Base-by-base conservation (phyloP, 2,888 invertebrate species). In the Bembecia ichneumoniformis region DNA sequence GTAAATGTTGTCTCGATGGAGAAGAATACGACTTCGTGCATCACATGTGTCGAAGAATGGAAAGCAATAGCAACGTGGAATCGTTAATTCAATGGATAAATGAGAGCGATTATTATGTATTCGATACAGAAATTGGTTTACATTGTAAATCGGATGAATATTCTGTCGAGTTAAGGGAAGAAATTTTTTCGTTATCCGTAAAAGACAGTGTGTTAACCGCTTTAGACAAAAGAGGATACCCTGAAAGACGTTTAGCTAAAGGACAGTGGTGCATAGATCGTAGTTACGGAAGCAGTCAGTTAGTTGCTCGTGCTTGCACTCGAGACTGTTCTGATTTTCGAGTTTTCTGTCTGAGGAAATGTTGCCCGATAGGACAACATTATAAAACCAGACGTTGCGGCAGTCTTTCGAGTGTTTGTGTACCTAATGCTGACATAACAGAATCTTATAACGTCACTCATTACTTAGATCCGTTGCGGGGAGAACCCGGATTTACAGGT, bases 301-400 rank as follows among this genome's bases (percentile, higher is more conserved):
- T 81, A 40, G 60, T 87, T 3, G 83, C 77, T 34, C 73, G 82
- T 35, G 75, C 76, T 10, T 88, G 87, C 56, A 67, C 79, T 3
- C 56, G 55, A 10, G 66, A 80, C 51, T 83, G 79, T 55, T 54
- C 62, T 0, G 57, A 55, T 3, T 82, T 71, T 54, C 76, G 68
- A 20, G 82, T 82, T 3, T 77, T 63, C 54, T 88, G 89, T 56
- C 55, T 89, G 3, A 81, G 77, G 50, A 90, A 90, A 62, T 90
- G 90, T 57, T 90, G 90, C 59, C 87, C 87, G 2, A 72, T 88
- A 20, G 90, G 89, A 11, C 61, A 88, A 43, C 87, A 89, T 59
- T 89, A 71, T 52, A 69, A 60, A 52, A 71, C 75, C 3, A 56
- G 64, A 11, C 61, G 60, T 9, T 84, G 86, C 55, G 68, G 68